Evolutionary conservation across 2,113 vertebrate species (phyloP).

Genomic region (Ctenodactylus gundi): DNA sequence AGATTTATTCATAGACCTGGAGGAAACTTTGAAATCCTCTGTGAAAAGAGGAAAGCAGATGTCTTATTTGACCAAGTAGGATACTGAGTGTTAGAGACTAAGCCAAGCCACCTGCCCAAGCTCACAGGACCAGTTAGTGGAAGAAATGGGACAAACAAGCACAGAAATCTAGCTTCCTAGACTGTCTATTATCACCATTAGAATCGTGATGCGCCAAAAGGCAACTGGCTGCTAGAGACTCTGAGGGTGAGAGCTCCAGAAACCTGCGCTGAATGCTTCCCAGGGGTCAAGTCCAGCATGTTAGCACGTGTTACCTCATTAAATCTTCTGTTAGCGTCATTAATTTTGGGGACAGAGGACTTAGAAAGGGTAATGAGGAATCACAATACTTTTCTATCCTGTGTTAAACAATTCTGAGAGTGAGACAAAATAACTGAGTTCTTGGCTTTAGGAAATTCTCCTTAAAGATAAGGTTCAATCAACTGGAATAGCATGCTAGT

Average conservation of each 20-base stretch:
- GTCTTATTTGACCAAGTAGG: not conserved
- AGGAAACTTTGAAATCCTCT: not conserved
- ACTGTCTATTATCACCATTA: not conserved
- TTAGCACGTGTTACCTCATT: not conserved
- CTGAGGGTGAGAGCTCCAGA: fast-evolving
- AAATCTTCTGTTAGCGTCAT: not conserved
- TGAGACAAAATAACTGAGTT: not conserved
- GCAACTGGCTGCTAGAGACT: fast-evolving
- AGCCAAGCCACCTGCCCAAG: not conserved
- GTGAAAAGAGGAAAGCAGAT: not conserved
- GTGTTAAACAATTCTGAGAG: not conserved
- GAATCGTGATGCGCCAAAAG: not conserved
- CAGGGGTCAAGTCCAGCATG: not conserved
- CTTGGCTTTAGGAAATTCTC: not conserved
- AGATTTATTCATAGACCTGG: slow-evolving; percentile 10
- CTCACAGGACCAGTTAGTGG: fast-evolving
- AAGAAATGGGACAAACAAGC: not conserved
- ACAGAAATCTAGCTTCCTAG: not conserved
- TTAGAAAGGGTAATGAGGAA: too few relatives aligned
- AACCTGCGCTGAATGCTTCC: not conserved
- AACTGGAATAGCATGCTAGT: not conserved
- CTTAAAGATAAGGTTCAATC: not conserved
- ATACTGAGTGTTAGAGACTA: not conserved
- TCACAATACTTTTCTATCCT: not conserved
- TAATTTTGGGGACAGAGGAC: too few relatives aligned